These are phyloP conservation scores for Nerophis ophidion DNA, from an alignment of 2,113 vertebrate species.

Conservation along the genomic window DNA sequence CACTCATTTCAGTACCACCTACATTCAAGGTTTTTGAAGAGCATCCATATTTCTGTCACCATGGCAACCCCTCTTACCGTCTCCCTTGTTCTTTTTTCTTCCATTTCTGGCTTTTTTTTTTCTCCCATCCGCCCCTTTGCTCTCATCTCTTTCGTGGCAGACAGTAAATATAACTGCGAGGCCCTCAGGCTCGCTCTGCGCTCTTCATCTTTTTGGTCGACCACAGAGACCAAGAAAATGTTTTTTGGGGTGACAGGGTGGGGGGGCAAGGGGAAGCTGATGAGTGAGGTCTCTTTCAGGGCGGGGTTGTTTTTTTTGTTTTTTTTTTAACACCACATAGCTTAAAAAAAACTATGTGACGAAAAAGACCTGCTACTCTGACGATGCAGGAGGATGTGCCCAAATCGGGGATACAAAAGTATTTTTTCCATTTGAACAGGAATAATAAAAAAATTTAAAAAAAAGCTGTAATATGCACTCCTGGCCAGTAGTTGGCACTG, in stretches of 20 bases:
- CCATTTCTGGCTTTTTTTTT: conserved; percentile 19
- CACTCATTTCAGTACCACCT: conserved; percentile 65
- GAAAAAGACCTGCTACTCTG: not conserved
- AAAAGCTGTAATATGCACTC: too few species aligned
- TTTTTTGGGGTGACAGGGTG: not conserved
- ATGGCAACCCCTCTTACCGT: conserved; percentile 65
- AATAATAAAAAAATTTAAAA: too few species aligned
- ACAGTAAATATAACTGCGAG: conserved; percentile 59
- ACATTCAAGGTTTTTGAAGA: conserved; percentile 74
- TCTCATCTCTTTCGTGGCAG: conserved; percentile 44
- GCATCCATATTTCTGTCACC: conserved; percentile 70
- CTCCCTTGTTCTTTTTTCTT: conserved; percentile 52
- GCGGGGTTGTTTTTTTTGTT: too few species aligned
- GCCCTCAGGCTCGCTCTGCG: conserved; percentile 47
- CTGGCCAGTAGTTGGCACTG: too few species aligned
- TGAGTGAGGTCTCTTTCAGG: conserved; percentile 29
- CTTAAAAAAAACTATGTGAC: conserved; percentile 2
- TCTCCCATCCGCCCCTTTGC: conserved; percentile 43
- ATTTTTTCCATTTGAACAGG: not conserved
- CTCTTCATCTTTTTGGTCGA: conserved; percentile 46
- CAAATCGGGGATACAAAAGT: conserved; percentile 17
- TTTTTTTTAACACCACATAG: conserved; percentile 2
- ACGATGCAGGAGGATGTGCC: conserved; percentile 2
- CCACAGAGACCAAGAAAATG: conserved; percentile 4
- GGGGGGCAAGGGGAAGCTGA: not conserved